Conservation (phyloP, 2,888 invertebrate genomes). For the Heliconius cydno region DNA sequence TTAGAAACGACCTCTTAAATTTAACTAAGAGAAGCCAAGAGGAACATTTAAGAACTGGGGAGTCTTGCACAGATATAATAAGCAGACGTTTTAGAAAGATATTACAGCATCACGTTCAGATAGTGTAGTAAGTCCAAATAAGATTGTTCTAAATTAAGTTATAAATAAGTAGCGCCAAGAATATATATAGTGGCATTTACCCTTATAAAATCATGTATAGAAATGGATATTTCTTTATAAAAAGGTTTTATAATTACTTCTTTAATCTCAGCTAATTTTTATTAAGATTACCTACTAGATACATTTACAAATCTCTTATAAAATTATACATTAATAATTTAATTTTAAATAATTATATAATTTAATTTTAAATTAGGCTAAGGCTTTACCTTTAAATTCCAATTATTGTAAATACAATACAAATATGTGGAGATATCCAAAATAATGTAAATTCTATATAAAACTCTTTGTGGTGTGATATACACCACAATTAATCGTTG, state of each 20-base stretch:
- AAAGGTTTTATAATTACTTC: no score
- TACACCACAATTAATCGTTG: conserved; percentile 2
- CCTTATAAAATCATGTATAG: no score
- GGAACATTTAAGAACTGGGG: conserved; percentile 34
- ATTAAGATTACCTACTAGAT: no score
- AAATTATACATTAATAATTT: not conserved
- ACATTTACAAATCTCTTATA: no score
- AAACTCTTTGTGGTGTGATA: conserved; percentile 3
- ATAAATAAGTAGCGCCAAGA: not conserved
- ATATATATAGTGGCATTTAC: not conserved
- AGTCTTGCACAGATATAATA: conserved; percentile 36
- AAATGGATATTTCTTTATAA: no score
- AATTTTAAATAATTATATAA: not conserved
- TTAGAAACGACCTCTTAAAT: conserved; percentile 45
- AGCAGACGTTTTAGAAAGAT: conserved; percentile 44
- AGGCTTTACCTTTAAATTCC: not conserved
- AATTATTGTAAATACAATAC: conserved; percentile 5
- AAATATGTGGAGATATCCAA: not conserved
- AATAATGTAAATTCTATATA: conserved; percentile 1
- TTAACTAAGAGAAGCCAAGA: conserved; percentile 44
- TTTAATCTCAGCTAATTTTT: no score
- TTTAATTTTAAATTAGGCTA: not conserved
- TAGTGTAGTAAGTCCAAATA: conserved; percentile 43
- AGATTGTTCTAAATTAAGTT: not conserved
- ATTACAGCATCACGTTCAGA: conserved; percentile 46